Conservation (phyloP, 1,140 invertebrate genomes). For the Penaeus indicus region DNA sequence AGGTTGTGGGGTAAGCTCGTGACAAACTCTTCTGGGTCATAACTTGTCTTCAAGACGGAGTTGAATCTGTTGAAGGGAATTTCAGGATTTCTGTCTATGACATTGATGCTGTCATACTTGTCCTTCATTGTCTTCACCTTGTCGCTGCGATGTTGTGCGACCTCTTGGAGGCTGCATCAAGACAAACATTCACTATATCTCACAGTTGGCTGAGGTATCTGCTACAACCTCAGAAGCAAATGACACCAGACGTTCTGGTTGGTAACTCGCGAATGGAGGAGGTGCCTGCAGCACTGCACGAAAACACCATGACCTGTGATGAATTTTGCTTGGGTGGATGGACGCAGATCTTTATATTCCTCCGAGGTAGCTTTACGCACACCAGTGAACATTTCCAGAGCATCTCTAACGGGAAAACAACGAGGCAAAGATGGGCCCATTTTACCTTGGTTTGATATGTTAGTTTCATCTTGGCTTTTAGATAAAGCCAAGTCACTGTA, state of each 20-base stretch:
- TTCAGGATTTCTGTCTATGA: slow-evolving; percentile 19
- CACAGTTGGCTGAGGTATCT: too few species aligned
- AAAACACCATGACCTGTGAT: not conserved
- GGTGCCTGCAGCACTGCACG: not conserved
- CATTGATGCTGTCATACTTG: slow-evolving; percentile 19
- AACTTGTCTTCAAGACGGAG: slow-evolving; percentile 30
- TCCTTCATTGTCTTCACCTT: slow-evolving; percentile 43
- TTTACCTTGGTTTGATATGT: too few species aligned
- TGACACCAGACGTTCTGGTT: too few species aligned
- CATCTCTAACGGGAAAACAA: too few species aligned
- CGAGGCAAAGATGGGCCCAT: too few species aligned
- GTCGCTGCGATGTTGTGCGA: not conserved
- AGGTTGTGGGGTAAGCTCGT: slow-evolving; percentile 30
- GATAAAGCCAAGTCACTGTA: too few species aligned
- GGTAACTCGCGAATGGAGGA: too few species aligned
- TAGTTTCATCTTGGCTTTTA: too few species aligned
- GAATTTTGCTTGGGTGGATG: not conserved
- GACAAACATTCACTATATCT: not conserved
- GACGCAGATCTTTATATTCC: not conserved
- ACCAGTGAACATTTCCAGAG: too few species aligned
- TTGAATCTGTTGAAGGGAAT: slow-evolving; percentile 32
- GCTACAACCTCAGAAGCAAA: too few species aligned
- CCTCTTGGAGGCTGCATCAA: not conserved
- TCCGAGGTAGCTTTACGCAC: not conserved
- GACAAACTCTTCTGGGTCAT: slow-evolving; percentile 23